Evolutionary conservation across 2,888 invertebrate species (phyloP).

Genomic region (Cerceris rybyensis): DNA sequence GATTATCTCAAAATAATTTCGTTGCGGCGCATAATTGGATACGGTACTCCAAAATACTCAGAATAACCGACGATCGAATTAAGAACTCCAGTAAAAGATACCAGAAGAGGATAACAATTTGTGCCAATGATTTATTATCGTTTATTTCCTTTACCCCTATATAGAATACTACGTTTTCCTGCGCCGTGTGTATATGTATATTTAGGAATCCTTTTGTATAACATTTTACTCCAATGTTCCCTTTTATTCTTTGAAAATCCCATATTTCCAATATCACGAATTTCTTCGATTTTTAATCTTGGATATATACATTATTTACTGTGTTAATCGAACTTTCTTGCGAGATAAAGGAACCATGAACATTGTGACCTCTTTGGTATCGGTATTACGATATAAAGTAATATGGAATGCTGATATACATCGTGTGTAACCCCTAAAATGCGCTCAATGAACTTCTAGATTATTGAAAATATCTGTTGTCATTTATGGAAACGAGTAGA

Average conservation of each 20-base stretch:
- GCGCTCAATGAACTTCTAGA: constrained; percentile 54
- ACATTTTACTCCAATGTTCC: constrained; percentile 31
- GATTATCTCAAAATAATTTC: constrained; percentile 49
- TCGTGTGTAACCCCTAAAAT: constrained; percentile 33
- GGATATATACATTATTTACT: constrained; percentile 7
- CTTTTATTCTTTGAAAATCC: neutral
- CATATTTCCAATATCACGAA: constrained; percentile 18
- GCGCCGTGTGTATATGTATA: constrained; percentile 1
- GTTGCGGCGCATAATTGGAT: constrained; percentile 56
- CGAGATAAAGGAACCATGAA: constrained; percentile 13
- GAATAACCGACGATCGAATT: constrained; percentile 25
- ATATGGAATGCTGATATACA: constrained; percentile 21
- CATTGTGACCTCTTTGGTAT: constrained; percentile 54
- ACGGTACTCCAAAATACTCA: constrained; percentile 50
- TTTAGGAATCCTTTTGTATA: constrained; percentile 23
- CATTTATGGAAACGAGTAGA: constrained; percentile 54
- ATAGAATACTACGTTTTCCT: neutral
- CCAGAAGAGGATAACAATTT: constrained; percentile 46
- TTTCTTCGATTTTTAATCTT: constrained; percentile 33
- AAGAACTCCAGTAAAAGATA: constrained; percentile 44
- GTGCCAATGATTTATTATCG: constrained; percentile 53
- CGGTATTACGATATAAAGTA: constrained; percentile 35
- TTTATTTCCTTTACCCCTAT: constrained; percentile 21
- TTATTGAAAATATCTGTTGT: constrained; percentile 54
- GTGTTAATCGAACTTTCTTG: constrained; percentile 25